Evolutionary conservation across 2,888 invertebrate genomes (phyloP).

Genomic region (Caenorhabditis plicata): DNA sequence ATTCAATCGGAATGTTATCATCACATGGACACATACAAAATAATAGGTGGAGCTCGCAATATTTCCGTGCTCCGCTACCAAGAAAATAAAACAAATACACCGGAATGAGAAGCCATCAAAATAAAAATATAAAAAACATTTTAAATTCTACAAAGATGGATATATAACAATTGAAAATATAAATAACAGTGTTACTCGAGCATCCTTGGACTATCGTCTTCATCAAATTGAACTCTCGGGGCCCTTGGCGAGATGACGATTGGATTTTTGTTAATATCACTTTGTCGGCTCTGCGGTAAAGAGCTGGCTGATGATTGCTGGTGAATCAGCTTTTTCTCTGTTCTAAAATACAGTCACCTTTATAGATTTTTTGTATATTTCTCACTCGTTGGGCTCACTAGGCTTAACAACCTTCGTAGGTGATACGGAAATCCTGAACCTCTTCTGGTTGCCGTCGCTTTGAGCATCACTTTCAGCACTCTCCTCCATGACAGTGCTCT

Average conservation of each 20-base stretch:
- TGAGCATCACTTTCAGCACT: constrained; percentile 5
- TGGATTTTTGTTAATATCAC: constrained; percentile 8
- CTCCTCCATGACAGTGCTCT: constrained; percentile 9
- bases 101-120: no score
- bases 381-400: constrained; percentile 28
- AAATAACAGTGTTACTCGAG: no score
- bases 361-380: not conserved
- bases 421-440: constrained; percentile 62
- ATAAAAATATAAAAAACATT: no score
- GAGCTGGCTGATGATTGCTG: constrained; percentile 48
- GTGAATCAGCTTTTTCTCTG: constrained; percentile 39
- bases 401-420: constrained; percentile 52
- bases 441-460: constrained; percentile 35
- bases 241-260: constrained; percentile 47
- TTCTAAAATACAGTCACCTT: constrained; percentile 8
- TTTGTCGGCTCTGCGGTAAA: constrained; percentile 20
- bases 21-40: no score
- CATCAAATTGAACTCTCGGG: constrained; percentile 58
- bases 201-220: constrained; percentile 62
- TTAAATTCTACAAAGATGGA: no score
- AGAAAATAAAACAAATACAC: no score
- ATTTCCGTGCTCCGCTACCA: no score
- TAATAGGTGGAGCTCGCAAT: no score
- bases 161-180: no score
- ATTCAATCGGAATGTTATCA: no score